Percentiles rank a stretch among this genome's conserved stretches.
Evolutionary conservation across 2,113 vertebrate species (phyloP).

Genomic region (Chloroceryle aenea): DNA sequence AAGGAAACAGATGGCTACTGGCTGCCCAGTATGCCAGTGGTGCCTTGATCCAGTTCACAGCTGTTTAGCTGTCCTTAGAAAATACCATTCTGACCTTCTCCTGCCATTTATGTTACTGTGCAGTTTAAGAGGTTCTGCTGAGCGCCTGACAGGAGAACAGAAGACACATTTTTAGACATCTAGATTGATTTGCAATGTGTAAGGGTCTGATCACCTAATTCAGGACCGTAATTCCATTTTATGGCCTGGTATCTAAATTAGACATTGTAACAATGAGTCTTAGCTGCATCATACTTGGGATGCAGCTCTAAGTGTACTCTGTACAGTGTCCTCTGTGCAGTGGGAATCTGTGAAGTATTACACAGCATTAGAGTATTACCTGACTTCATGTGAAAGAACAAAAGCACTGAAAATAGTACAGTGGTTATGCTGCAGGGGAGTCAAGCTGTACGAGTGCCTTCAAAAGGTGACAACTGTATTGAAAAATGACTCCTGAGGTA

Average conservation of each 20-base stretch:
- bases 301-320: not conserved
- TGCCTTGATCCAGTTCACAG: not conserved
- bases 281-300: not conserved
- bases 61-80: not conserved
- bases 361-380: not conserved
- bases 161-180: not conserved
- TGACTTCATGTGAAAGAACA: not conserved
- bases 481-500: not conserved
- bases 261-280: not conserved
- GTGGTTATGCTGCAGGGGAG: not conserved
- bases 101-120: not conserved
- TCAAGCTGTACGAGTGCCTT: not conserved
- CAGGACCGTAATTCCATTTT: not conserved
- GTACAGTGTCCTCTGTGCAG: not conserved
- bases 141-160: not conserved
- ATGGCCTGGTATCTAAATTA: not conserved
- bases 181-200: not conserved
- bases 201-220: not conserved
- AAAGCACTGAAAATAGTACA: not conserved
- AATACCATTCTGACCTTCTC: not conserved
- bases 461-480: not conserved
- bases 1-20: not conserved
- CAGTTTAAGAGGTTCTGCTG: not conserved
- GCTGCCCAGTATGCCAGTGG: not conserved
- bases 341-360: not conserved